Conservation (phyloP, 2,888 invertebrate species). For the Aromia moschata region DNA sequence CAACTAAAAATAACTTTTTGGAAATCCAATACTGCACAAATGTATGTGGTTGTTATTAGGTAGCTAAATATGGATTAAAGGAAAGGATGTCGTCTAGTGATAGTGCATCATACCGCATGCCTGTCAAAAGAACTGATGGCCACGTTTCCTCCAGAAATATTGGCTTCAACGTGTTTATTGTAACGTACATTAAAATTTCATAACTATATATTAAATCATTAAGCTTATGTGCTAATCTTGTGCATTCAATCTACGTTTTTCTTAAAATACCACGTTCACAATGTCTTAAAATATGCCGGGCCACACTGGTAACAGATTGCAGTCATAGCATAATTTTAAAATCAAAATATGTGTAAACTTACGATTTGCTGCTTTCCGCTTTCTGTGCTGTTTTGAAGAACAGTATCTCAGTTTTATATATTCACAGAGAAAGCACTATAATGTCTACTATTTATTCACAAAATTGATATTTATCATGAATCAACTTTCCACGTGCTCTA, state of each 20-base stretch:
- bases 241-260: too few relatives aligned
- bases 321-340: conserved; percentile 29
- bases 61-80: too few relatives aligned
- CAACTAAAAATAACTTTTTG: not conserved
- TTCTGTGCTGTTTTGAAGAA: conserved; percentile 29
- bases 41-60: too few relatives aligned
- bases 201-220: too few relatives aligned
- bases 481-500: conserved; percentile 73
- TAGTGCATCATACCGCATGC: too few relatives aligned
- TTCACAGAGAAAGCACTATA: conserved; percentile 41
- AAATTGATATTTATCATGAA: conserved; percentile 40
- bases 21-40: too few relatives aligned
- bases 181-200: too few relatives aligned
- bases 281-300: conserved; percentile 48
- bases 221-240: too few relatives aligned
- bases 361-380: conserved; percentile 46
- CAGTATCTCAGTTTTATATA: conserved; percentile 31
- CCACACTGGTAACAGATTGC: conserved; percentile 48
- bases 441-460: conserved; percentile 35
- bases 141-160: too few relatives aligned
- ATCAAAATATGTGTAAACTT: conserved; percentile 45
- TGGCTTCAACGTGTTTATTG: too few relatives aligned
- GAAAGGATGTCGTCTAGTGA: too few relatives aligned
- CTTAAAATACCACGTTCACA: not conserved
- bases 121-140: too few relatives aligned